Percentiles rank a stretch among this genome's conserved stretches.
Conservation (phyloP, 1,140 invertebrate genomes). For the Plodia interpunctella region DNA sequence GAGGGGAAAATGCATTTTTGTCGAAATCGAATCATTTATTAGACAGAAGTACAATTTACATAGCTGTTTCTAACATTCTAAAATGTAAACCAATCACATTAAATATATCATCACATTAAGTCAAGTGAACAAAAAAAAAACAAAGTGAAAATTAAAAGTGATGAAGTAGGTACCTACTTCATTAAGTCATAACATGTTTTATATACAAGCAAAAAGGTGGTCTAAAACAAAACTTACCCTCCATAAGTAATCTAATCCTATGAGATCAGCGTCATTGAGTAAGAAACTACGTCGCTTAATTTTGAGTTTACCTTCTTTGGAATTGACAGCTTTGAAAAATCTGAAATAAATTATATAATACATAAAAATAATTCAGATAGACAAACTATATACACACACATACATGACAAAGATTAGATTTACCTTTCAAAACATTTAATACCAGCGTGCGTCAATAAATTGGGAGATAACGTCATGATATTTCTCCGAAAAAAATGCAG, state of each 20-base stretch:
- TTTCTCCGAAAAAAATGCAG: slow-evolving; percentile 98
- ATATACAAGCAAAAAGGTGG: background rate
- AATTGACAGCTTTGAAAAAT: slow-evolving; percentile 98
- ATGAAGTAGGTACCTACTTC: too few species aligned
- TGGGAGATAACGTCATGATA: slow-evolving; percentile 94
- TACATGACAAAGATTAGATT: background rate
- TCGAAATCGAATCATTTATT: too few species aligned
- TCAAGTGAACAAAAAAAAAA: too few species aligned
- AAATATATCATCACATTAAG: too few species aligned
- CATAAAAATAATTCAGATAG: background rate
- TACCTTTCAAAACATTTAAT: slow-evolving; percentile 88
- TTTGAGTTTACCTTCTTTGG: slow-evolving; percentile 95
- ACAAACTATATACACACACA: too few species aligned
- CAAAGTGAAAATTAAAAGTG: too few species aligned
- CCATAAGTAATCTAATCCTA: slow-evolving; percentile 98
- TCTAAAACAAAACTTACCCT: slow-evolving; percentile 78
- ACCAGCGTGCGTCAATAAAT: slow-evolving; percentile 94
- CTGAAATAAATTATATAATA: slow-evolving; percentile 72
- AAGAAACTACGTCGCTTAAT: slow-evolving; percentile 89
- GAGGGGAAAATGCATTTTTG: slow-evolving; percentile 14
- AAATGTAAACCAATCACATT: too few species aligned
- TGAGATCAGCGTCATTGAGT: slow-evolving; percentile 92
- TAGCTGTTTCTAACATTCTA: too few species aligned
- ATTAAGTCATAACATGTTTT: too few species aligned
- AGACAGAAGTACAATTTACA: too few species aligned